Percentiles rank a stretch among this genome's conserved stretches.
These are phyloP conservation scores for Turritopsis dohrnii DNA, from an alignment of 30 jellyfish, hydroid and myxozoan genomes.

Conservation along the genomic window DNA sequence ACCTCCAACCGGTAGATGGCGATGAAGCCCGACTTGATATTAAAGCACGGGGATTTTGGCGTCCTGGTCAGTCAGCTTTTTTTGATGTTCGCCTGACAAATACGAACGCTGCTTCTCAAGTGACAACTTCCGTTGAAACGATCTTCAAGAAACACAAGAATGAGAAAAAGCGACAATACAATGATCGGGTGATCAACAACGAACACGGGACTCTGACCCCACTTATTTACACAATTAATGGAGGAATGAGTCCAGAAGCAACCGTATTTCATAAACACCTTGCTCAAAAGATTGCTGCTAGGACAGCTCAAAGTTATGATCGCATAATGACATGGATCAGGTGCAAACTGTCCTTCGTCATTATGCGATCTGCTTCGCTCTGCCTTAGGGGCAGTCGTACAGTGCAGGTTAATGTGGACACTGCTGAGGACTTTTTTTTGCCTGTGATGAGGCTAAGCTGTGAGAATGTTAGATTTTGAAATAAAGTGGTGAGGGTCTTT, in stretches of 20 bases:
- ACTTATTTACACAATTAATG: slow-evolving; percentile 16
- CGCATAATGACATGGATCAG: slow-evolving; percentile 23
- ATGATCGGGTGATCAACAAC: slow-evolving; percentile 22
- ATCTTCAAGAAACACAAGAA: background rate
- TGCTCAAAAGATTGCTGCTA: slow-evolving; percentile 15
- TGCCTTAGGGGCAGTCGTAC: slow-evolving; percentile 18
- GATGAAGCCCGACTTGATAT: slow-evolving; percentile 11
- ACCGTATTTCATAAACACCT: background rate
- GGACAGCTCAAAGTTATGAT: slow-evolving; percentile 20
- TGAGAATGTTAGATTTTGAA: too few relatives aligned
- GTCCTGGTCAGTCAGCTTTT: slow-evolving; percentile 20
- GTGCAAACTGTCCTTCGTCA: slow-evolving; percentile 25
- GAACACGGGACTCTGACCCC: slow-evolving; percentile 34
- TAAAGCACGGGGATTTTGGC: slow-evolving; percentile 30
- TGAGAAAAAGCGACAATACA: slow-evolving; percentile 17
- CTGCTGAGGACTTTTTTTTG: too few relatives aligned
- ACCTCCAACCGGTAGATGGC: background rate
- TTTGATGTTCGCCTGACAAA: slow-evolving; percentile 24
- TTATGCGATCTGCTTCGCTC: slow-evolving; percentile 9
- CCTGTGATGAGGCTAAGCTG: too few relatives aligned
- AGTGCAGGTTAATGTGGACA: too few relatives aligned
- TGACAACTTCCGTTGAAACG: background rate
- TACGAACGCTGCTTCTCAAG: slow-evolving; percentile 29
- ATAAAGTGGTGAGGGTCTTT: too few relatives aligned
- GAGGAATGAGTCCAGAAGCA: slow-evolving; percentile 14